phyloP scores from a whole-genome alignment of 2,888 invertebrate species.

The Eutolmus rufibarbis region DNA sequence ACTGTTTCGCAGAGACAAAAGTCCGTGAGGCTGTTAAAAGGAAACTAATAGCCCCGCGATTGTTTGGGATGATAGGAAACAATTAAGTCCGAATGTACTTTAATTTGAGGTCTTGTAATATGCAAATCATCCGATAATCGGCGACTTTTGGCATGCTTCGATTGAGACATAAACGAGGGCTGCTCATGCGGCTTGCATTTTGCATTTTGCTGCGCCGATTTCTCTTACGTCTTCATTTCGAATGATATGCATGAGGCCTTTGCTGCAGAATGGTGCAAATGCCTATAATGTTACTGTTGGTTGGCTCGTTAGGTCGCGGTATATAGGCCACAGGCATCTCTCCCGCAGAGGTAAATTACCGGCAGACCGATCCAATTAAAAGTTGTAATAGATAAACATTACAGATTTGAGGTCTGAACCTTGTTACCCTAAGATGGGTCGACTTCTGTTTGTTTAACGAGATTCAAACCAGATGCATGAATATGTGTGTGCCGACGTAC shows the following conservation, averaged over 20 bases:
- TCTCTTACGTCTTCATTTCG: slow-evolving; percentile 39
- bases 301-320: slow-evolving; percentile 15
- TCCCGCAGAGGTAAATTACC: slow-evolving; percentile 43
- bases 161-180: slow-evolving; percentile 47
- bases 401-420: slow-evolving; percentile 46
- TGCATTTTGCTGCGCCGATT: slow-evolving; percentile 22
- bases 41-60: slow-evolving; percentile 29
- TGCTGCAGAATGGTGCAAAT: slow-evolving; percentile 26
- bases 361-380: slow-evolving; percentile 47
- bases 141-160: slow-evolving; percentile 48
- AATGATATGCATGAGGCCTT: slow-evolving; percentile 32
- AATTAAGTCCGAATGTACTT: slow-evolving; percentile 48
- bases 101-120: slow-evolving; percentile 49
- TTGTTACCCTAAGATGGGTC: neutral
- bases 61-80: slow-evolving; percentile 44
- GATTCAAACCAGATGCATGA: neutral
- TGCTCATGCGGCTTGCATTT: neutral
- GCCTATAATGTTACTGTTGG: neutral
- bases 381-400: slow-evolving; percentile 49
- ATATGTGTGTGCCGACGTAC: neutral
- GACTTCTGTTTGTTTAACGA: slow-evolving; percentile 16
- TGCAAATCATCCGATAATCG: slow-evolving; percentile 49
- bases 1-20: neutral
- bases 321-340: neutral
- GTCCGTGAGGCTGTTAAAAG: neutral